Evolutionary conservation across 2,797 vertebrate genomes (phyloP), one percentile per base, ranked within the genome.

Genomic region (Catharus ustulatus): DNA sequence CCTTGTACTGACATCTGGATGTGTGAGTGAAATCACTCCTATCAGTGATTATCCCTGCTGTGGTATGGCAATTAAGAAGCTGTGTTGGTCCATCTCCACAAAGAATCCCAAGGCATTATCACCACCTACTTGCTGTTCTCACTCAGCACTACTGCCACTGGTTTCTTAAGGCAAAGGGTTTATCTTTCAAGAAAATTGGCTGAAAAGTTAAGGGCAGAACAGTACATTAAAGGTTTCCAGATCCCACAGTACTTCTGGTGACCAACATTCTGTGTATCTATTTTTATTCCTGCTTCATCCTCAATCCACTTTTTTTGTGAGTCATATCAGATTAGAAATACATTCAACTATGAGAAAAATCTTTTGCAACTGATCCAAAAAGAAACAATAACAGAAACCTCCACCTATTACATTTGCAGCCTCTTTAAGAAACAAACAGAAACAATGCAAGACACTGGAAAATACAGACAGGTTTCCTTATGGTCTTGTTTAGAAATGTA

Each of bases 301-400:
- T 61, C 75, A 76, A 71, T 74, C 26, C 76, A 82, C 20, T 61
- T 89, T 64, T 74, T 61, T 81, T 29, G 11, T 90, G 90, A 87
- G 83, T 94, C 84, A 94, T 10, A 87, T 87, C 89, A 89, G 76
- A 88, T 91, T 51, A 95, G 46, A 95, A 93, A 91, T 43, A 80
- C 32, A 46, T 61, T 71, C 36, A 93, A 62, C 71, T 90, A 93
- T 64, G 84, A 86, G 67, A 93, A 94, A 79, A 86, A 84, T 87
- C 67, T 91, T 80, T 75, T 78, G 80, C 88, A 94, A 89, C 40
- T 38, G 66, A 89, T 91, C 80, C 89, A 96, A 93, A 74, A 85
- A 92, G 76, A 82, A 94, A 96, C 61, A 90, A 43, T 80, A 94
- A 94, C 71, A 93, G 69, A 93, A 62, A 3, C 46, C 34, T 59